Conservation (phyloP, 2,797 vertebrate genomes). For the Amblyopsis hoosieri region DNA sequence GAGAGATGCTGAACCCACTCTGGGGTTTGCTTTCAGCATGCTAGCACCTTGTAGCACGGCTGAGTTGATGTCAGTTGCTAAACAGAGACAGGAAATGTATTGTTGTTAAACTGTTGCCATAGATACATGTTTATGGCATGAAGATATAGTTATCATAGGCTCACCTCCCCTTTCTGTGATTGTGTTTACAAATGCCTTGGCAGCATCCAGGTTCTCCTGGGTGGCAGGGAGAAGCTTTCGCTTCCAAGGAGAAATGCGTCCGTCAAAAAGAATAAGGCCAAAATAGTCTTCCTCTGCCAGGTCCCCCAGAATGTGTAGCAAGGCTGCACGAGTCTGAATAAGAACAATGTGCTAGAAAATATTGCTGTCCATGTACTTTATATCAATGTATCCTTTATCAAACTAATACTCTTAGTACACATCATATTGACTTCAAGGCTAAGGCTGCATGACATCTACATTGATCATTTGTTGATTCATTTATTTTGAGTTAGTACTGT, state of each 20-base stretch:
- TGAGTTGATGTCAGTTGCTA: conserved; percentile 86
- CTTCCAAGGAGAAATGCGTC: conserved; percentile 72
- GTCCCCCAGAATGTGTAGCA: conserved; percentile 86
- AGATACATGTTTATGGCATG: not conserved
- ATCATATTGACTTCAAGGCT: no score
- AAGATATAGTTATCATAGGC: not conserved
- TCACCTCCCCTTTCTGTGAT: conserved; percentile 82
- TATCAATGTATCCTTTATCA: not conserved
- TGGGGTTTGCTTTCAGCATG: conserved; percentile 73
- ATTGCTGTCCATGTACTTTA: not conserved
- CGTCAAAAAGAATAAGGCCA: conserved; percentile 82
- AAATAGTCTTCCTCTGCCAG: conserved; percentile 85
- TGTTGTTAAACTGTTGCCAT: not conserved
- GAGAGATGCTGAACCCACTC: conserved; percentile 78
- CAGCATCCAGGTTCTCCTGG: conserved; percentile 66
- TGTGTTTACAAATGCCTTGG: conserved; percentile 67
- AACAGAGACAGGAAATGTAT: conserved; percentile 1
- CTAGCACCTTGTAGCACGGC: conserved; percentile 81
- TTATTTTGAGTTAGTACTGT: no score
- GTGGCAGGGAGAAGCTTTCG: conserved; percentile 80
- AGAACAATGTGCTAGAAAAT: conserved; percentile 1
- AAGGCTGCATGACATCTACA: no score
- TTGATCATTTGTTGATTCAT: no score
- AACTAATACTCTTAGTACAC: no score
- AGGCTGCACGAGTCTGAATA: conserved; percentile 83